Conservation (phyloP, 2,888 invertebrate genomes). For the Pseudococcus viburni region DNA sequence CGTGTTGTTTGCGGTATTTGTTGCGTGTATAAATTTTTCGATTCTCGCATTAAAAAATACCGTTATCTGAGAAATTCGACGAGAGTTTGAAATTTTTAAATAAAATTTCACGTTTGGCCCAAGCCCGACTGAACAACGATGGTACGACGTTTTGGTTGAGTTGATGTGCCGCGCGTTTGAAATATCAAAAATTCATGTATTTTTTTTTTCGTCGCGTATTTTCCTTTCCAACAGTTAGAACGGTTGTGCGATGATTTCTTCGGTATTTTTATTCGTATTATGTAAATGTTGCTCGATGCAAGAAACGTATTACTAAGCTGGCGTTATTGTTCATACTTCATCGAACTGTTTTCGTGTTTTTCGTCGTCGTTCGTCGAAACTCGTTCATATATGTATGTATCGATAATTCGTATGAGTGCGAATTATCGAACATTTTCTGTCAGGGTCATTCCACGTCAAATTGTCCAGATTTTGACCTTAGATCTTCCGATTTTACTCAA, state of each 20-base stretch:
- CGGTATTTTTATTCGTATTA: conserved; percentile 33
- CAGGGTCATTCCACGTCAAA: no score
- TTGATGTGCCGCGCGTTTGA: background rate
- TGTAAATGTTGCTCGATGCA: background rate
- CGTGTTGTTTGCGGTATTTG: background rate
- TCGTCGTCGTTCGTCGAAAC: background rate
- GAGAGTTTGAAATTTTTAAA: conserved; percentile 18
- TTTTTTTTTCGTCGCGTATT: background rate
- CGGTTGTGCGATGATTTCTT: background rate
- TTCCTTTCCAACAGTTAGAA: background rate
- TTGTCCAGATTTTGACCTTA: no score
- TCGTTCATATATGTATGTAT: no score
- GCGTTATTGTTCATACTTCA: conserved; percentile 26
- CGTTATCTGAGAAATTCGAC: background rate
- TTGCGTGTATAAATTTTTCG: background rate
- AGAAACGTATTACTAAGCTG: background rate
- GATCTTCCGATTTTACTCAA: no score
- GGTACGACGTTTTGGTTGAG: background rate
- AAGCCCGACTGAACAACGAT: background rate
- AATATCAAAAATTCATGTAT: conserved; percentile 9
- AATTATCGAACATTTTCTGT: no score
- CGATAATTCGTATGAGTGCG: background rate
- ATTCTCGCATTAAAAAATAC: conserved; percentile 21
- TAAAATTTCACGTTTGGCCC: background rate
- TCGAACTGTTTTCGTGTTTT: background rate